phyloP scores from a whole-genome alignment of 2,888 invertebrate genomes.

The Tholera decimalis region DNA sequence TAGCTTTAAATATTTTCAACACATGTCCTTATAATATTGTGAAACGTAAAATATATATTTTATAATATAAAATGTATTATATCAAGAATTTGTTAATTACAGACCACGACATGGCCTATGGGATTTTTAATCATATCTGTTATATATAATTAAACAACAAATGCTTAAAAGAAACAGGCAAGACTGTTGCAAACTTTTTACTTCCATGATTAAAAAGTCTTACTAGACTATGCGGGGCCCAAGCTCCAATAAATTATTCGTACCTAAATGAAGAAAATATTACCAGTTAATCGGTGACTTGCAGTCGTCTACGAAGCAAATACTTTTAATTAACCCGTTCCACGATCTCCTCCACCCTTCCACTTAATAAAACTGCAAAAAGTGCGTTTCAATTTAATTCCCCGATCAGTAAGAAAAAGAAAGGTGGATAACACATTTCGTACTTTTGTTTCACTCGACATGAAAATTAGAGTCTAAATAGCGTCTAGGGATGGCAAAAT shows the following conservation, averaged over 20 bases:
- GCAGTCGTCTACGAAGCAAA: conserved; percentile 8
- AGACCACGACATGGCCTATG: no score
- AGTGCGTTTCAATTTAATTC: conserved; percentile 38
- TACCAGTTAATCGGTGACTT: conserved; percentile 15
- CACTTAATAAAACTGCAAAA: conserved; percentile 21
- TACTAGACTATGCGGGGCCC: not conserved
- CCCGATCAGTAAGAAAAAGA: conserved; percentile 39
- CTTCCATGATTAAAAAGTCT: not conserved
- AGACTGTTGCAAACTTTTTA: no score
- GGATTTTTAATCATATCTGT: no score
- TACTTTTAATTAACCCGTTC: conserved; percentile 37
- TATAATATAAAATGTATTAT: no score
- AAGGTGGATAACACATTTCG: conserved; percentile 30
- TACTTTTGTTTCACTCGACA: conserved; percentile 59
- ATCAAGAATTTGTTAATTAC: no score
- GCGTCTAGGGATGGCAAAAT: conserved; percentile 66
- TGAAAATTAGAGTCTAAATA: conserved; percentile 62
- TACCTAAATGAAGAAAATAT: conserved; percentile 17
- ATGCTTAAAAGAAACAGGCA: no score
- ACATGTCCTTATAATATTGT: no score
- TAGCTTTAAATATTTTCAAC: no score
- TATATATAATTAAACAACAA: no score
- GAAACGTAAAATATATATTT: no score
- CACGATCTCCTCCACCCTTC: conserved; percentile 16
- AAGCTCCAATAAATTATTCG: conserved; percentile 4